A percentile compares a stretch with the other conserved stretches of the same genome.
Conservation (phyloP, 2,888 invertebrate species). For the Liodrosophila aerea region DNA sequence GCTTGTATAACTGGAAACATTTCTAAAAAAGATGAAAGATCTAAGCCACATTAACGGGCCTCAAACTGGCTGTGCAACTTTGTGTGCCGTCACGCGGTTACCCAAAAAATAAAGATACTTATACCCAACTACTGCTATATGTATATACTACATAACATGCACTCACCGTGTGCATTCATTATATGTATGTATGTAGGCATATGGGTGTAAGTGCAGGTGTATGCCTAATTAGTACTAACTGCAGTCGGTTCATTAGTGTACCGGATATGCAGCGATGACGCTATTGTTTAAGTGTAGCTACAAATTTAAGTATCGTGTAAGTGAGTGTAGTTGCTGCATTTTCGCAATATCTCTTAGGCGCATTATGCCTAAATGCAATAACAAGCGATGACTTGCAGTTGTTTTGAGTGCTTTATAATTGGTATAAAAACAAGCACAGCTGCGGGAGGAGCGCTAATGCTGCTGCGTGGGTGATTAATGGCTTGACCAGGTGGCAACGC, state of each 20-base stretch:
- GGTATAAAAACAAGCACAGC: slow-evolving; percentile 6
- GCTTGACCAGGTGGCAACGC: slow-evolving; percentile 22
- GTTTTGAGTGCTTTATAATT: slow-evolving; percentile 18
- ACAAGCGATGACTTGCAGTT: slow-evolving; percentile 42
- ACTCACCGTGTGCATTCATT: too few species aligned
- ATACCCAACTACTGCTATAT: too few species aligned
- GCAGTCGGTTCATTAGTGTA: slow-evolving; percentile 65
- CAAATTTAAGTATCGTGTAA: slow-evolving; percentile 22
- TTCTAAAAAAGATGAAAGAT: slow-evolving; percentile 71
- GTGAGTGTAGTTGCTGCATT: slow-evolving; percentile 22
- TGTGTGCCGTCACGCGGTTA: slow-evolving; percentile 31
- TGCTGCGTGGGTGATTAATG: too few species aligned
- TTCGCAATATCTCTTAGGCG: slow-evolving; percentile 31
- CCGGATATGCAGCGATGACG: slow-evolving; percentile 74
- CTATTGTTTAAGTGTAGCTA: slow-evolving; percentile 55
- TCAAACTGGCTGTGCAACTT: slow-evolving; percentile 71
- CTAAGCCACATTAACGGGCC: slow-evolving; percentile 43
- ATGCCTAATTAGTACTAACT: slow-evolving; percentile 67
- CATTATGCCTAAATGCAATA: slow-evolving; percentile 16
- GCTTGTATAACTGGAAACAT: slow-evolving; percentile 72
- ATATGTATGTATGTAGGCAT: slow-evolving; percentile 12
- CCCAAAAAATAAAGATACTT: slow-evolving; percentile 40
- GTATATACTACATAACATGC: slow-evolving; percentile 33
- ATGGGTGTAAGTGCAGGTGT: slow-evolving; percentile 12
- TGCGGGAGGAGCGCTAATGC: slow-evolving; percentile 2